Evolutionary conservation across 2,888 invertebrate species (phyloP).

Genomic region (Beris chalybata): DNA sequence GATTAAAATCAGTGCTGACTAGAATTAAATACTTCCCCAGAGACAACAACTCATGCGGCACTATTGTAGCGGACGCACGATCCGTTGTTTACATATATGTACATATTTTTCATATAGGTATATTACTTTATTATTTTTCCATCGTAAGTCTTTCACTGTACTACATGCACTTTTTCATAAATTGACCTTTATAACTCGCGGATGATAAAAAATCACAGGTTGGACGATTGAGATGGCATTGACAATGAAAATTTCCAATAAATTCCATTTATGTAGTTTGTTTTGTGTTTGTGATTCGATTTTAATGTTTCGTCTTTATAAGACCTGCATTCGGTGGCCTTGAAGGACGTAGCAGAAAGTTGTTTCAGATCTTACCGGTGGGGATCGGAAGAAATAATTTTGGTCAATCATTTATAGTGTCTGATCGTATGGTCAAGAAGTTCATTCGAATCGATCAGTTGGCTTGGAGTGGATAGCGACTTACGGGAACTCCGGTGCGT

Average conservation of each 20-base stretch:
- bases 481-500: background rate
- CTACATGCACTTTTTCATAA: no score
- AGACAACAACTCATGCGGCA: no score
- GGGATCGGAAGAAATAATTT: conserved; percentile 1
- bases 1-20: no score
- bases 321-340: background rate
- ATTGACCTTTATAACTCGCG: no score
- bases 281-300: background rate
- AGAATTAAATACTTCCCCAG: no score
- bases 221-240: background rate
- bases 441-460: conserved; percentile 21
- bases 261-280: no score
- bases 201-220: background rate
- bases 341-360: conserved; percentile 8
- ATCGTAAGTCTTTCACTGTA: no score
- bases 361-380: background rate
- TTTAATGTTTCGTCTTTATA: background rate
- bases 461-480: conserved; percentile 1
- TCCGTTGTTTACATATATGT: no score
- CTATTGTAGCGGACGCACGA: no score
- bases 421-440: conserved; percentile 3
- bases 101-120: no score
- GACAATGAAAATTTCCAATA: background rate
- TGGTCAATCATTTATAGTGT: conserved; percentile 26
- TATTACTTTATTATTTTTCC: no score